Evolutionary conservation across 1,140 invertebrate genomes (phyloP), one percentile per base, ranked within the genome.

Genomic region (Ridgeia piscesae): DNA sequence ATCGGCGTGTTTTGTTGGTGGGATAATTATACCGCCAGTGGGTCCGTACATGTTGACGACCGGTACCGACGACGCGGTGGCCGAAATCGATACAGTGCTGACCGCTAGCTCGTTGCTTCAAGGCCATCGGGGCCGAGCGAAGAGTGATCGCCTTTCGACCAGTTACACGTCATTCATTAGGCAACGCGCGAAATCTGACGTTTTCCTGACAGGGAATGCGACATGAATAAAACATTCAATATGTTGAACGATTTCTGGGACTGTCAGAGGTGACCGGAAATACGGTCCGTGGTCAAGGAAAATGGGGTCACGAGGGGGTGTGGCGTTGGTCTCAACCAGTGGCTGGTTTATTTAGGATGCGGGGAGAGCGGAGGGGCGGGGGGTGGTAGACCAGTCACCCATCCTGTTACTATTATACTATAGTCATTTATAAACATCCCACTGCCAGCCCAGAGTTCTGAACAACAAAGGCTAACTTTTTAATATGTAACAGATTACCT

Each of bases 141-240:
- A 77, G 58, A 77, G 58, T 77, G 58, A 77, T 77, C 58, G 58
- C 58, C 58, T 77, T 77, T 77, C 58, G 58, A 77, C 58, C 58
- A 77, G 58, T 77, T 77, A 77, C 58, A 31, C 58, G 58, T 77
- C 58, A 77, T 77, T 77, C 58, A 77, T 77, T 77, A 77, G 58
- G 58, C 58, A 77, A 77, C 58, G 58, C 58, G 58, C 58, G 27
- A 77, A 77, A 77, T 77, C 58, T 77, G 58, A 77, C 58, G 58
- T 77, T 8, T 77, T 77, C 58, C 58, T 77, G 58, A 77, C 14
- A 77, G 58, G 58, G 58, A 77, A 77, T 77, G 2, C 58, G 17
- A 77, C 58, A 77, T 77, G 58, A 77, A 77, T 77, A 77, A 77
- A 77, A 77, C 58, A 77, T 77, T 27, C 58, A 77, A 77, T 17